Conservation (phyloP, 2,797 vertebrate species). For the Xenopus petersii region DNA sequence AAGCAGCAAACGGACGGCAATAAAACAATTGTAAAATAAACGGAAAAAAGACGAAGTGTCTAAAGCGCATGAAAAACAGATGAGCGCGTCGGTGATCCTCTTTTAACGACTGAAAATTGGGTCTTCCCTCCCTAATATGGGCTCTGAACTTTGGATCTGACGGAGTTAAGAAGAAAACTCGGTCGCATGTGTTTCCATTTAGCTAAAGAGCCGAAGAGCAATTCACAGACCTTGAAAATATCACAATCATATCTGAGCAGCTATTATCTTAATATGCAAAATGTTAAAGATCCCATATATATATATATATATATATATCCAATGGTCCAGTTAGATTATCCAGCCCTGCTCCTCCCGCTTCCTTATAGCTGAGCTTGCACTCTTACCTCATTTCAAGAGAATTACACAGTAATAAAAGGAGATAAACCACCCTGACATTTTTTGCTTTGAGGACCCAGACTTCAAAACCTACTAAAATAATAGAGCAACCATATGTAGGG, state of each 20-base stretch:
- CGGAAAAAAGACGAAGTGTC: too few species aligned
- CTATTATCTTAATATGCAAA: constrained; percentile 45
- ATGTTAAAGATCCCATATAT: constrained; percentile 6
- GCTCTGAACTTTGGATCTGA: constrained; percentile 19
- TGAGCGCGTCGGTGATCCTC: too few species aligned
- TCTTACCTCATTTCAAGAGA: too few species aligned
- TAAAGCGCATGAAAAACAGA: too few species aligned
- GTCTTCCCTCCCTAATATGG: too few species aligned
- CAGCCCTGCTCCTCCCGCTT: not conserved
- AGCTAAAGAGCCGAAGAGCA: constrained; percentile 37
- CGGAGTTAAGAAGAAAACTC: constrained; percentile 40
- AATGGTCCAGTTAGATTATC: not conserved
- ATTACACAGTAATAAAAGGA: not conserved
- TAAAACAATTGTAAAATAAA: too few species aligned
- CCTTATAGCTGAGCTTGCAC: too few species aligned
- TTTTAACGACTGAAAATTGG: too few species aligned
- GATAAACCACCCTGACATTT: not conserved
- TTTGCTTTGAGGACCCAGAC: not conserved
- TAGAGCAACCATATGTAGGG: not conserved
- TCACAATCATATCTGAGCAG: constrained; percentile 42
- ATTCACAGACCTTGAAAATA: constrained; percentile 44
- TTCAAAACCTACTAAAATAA: not conserved
- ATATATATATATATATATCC: not conserved
- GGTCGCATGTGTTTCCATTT: constrained; percentile 46
- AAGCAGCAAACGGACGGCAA: too few species aligned